phyloP scores from a whole-genome alignment of 2,113 vertebrate genomes.

The Scalopus aquaticus region DNA sequence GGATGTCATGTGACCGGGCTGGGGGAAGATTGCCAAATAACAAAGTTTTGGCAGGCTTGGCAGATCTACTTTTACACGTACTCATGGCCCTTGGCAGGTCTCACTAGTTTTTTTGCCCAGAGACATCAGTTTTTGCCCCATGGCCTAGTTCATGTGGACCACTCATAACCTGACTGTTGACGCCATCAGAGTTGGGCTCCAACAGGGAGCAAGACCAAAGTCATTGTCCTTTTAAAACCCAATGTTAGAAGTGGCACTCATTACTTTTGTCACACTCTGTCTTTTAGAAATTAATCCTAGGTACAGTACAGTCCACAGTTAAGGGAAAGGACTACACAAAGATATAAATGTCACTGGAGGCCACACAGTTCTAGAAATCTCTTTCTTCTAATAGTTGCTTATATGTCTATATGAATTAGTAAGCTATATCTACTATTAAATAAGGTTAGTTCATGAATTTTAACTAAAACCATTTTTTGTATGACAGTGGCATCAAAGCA shows the following conservation, averaged over 20 bases:
- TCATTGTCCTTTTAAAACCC: background rate
- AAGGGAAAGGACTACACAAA: background rate
- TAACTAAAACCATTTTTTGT: background rate
- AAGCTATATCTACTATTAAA: background rate
- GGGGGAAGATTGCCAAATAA: background rate
- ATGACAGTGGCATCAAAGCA: background rate
- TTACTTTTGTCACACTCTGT: background rate
- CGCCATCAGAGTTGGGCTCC: background rate
- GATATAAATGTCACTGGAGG: background rate
- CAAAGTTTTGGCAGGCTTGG: background rate
- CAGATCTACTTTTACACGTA: background rate
- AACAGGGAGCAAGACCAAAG: background rate
- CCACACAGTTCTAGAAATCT: background rate
- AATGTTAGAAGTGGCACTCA: background rate
- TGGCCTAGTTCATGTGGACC: background rate
- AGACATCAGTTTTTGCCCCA: background rate
- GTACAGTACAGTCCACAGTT: background rate
- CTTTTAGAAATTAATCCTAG: background rate
- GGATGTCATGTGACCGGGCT: background rate
- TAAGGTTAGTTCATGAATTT: slow-evolving; percentile 15
- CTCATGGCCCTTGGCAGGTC: background rate
- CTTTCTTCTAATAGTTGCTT: background rate
- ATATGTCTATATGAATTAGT: background rate
- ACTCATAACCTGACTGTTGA: background rate
- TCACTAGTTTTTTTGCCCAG: background rate